These are phyloP conservation scores for Latrodectus elegans DNA, from an alignment of 2,888 invertebrate species.

Conservation along the genomic window DNA sequence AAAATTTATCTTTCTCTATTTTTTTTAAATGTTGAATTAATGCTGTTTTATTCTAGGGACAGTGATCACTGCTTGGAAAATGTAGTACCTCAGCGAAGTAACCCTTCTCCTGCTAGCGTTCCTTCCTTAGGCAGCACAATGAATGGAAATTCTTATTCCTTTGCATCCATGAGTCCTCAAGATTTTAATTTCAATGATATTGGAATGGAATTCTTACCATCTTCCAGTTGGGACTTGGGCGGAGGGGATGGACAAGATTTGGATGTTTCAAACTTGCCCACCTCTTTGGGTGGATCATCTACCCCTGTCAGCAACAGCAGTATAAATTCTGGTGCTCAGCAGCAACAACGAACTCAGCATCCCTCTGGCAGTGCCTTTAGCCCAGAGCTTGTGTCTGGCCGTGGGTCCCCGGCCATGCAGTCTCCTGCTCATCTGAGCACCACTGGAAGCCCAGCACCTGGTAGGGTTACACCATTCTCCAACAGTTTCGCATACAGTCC, in stretches of 20 bases:
- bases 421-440: constrained; percentile 54
- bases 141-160: constrained; percentile 64
- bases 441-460: constrained; percentile 77
- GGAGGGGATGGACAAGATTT: constrained; percentile 22
- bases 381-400: constrained; percentile 59
- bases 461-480: constrained; percentile 76
- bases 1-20: not conserved
- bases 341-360: constrained; percentile 43
- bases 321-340: constrained; percentile 23
- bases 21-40: not conserved
- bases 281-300: constrained; percentile 41
- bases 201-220: constrained; percentile 66
- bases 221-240: constrained; percentile 68
- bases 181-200: constrained; percentile 69
- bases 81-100: constrained; percentile 49
- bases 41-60: constrained; percentile 37
- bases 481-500: constrained; percentile 81
- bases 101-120: constrained; percentile 58
- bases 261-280: constrained; percentile 27
- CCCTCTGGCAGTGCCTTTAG: constrained; percentile 64
- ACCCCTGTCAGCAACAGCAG: constrained; percentile 47
- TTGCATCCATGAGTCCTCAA: constrained; percentile 59
- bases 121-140: constrained; percentile 52
- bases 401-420: constrained; percentile 53
- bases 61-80: constrained; percentile 60